Conservation (phyloP, 2,113 vertebrate species). For the Oenanthe melanoleuca region DNA sequence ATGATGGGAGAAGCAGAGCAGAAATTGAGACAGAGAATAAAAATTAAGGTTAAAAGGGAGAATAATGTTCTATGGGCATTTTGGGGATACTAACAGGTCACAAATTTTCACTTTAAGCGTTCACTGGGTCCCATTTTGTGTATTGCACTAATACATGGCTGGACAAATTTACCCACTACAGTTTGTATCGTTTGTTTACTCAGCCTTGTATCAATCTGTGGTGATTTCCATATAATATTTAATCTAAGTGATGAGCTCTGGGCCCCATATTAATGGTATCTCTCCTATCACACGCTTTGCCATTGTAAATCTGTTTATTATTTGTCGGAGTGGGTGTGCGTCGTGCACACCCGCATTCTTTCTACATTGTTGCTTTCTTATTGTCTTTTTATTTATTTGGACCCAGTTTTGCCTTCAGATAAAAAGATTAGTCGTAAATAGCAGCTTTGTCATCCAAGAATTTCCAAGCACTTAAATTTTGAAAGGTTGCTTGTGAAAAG, state of each 20-base stretch:
- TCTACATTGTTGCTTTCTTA: background rate
- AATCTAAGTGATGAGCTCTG: conserved; percentile 4
- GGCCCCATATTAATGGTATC: background rate
- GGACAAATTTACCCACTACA: conserved; percentile 37
- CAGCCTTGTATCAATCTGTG: conserved; percentile 28
- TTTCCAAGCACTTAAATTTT: conserved; percentile 39
- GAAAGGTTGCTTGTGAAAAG: conserved; percentile 18
- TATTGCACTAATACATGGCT: conserved; percentile 29
- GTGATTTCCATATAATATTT: background rate
- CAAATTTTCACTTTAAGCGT: conserved; percentile 52
- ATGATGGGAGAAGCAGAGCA: conserved; percentile 68
- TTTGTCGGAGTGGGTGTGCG: background rate
- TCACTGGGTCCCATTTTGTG: conserved; percentile 49
- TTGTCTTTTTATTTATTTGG: conserved; percentile 53
- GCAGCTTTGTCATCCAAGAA: conserved; percentile 32
- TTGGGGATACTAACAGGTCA: conserved; percentile 62
- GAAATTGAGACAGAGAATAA: conserved; percentile 69
- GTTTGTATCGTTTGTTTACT: conserved; percentile 44
- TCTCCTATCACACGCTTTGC: background rate
- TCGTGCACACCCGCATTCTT: background rate
- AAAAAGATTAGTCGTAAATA: conserved; percentile 50
- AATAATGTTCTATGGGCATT: conserved; percentile 60
- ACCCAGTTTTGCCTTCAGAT: background rate
- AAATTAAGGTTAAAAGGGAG: conserved; percentile 66
- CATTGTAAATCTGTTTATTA: conserved; percentile 26